Percentiles rank a stretch among this genome's conserved stretches.
These are phyloP conservation scores for Sebastes taczanowskii DNA, from an alignment of 2,797 vertebrate genomes.

Conservation along the genomic window DNA sequence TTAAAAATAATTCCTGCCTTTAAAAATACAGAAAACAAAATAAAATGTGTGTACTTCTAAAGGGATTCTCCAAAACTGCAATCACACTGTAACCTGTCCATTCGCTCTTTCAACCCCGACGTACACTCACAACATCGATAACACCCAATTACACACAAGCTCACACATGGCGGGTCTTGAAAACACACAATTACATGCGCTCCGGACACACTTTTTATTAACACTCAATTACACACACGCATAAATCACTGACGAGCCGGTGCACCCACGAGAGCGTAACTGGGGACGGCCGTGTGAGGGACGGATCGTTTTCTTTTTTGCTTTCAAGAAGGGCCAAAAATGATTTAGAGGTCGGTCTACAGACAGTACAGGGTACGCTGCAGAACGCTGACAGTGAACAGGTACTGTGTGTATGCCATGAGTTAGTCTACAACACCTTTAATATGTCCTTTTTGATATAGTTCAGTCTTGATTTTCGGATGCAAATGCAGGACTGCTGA, in stretches of 20 bases:
- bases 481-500: neutral
- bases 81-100: slow-evolving; percentile 70
- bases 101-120: slow-evolving; percentile 69
- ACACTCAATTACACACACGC: slow-evolving; percentile 88
- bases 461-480: neutral
- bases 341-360: neutral
- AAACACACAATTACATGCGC: slow-evolving; percentile 85
- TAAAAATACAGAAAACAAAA: neutral
- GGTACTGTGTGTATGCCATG: neutral
- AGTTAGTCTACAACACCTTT: neutral
- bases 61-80: slow-evolving; percentile 41
- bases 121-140: slow-evolving; percentile 82
- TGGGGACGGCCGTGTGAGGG: slow-evolving; percentile 53
- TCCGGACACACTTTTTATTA: slow-evolving; percentile 88
- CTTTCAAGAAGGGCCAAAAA: slow-evolving; percentile 8
- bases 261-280: slow-evolving; percentile 56
- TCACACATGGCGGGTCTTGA: slow-evolving; percentile 80
- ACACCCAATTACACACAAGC: slow-evolving; percentile 85
- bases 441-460: neutral
- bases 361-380: neutral
- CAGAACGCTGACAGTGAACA: neutral
- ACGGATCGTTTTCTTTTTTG: slow-evolving; percentile 57
- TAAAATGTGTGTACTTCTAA: neutral
- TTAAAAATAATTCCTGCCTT: neutral
- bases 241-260: slow-evolving; percentile 80